phyloP scores from a whole-genome alignment of 2,113 vertebrate genomes.

The Petroica traversi region DNA sequence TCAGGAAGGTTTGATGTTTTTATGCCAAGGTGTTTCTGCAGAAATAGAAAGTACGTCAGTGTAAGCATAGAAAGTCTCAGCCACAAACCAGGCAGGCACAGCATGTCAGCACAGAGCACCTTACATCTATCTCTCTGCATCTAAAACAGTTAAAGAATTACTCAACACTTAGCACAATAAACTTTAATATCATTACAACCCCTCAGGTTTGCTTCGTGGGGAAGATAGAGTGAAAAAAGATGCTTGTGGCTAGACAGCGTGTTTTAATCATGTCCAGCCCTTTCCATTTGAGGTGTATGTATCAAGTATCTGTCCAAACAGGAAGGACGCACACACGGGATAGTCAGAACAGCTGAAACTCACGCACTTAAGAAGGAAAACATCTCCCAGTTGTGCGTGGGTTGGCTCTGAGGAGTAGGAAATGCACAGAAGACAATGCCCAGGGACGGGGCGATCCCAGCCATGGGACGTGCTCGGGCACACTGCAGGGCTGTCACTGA shows the following conservation, averaged over 20 bases:
- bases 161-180: background rate
- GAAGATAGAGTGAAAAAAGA: background rate
- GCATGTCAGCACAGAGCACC: background rate
- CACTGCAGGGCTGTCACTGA: accelerated
- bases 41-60: background rate
- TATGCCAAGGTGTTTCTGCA: background rate
- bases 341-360: background rate
- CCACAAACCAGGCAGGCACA: background rate
- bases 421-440: background rate
- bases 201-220: background rate
- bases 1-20: background rate
- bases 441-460: background rate
- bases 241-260: background rate
- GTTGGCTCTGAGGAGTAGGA: background rate
- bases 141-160: background rate
- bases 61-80: background rate
- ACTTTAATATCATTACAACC: background rate
- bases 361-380: background rate
- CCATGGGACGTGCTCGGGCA: background rate
- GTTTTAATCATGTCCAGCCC: slow-evolving; percentile 26
- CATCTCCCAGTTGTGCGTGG: background rate
- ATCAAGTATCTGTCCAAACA: slow-evolving; percentile 50
- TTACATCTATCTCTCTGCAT: background rate
- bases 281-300: slow-evolving; percentile 13
- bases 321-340: background rate